Conservation (phyloP, 2,113 vertebrate genomes). For the Cygnus buccinator region DNA sequence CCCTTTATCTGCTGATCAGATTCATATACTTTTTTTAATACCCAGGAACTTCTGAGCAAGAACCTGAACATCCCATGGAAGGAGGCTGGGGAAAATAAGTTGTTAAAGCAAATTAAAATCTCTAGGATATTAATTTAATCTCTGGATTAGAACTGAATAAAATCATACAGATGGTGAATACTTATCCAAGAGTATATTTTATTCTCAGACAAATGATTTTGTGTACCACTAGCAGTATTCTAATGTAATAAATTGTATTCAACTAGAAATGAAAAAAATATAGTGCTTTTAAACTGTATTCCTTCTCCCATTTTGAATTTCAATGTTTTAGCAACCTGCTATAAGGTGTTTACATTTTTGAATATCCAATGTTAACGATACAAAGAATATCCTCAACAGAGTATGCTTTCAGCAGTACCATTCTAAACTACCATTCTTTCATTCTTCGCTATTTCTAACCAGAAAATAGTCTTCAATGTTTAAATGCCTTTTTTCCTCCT, state of each 20-base stretch:
- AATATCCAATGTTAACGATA: background rate
- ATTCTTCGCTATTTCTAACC: background rate
- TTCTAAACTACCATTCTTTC: background rate
- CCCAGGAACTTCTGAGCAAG: background rate
- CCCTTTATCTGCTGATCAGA: background rate
- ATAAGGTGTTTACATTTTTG: background rate
- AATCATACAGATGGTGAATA: background rate
- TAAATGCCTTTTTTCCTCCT: background rate
- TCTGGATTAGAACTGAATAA: constrained; percentile 8
- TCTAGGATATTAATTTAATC: background rate
- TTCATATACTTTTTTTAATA: background rate
- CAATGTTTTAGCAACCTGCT: background rate
- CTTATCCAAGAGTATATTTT: background rate
- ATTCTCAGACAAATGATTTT: background rate
- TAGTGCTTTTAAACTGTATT: background rate
- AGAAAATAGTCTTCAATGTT: background rate
- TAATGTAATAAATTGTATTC: background rate
- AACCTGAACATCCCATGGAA: background rate
- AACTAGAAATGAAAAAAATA: background rate
- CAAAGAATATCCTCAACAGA: background rate
- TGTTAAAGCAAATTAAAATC: background rate
- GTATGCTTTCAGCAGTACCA: background rate
- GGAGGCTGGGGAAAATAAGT: background rate
- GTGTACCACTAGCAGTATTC: background rate
- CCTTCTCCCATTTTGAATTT: background rate